Evolutionary conservation across 2,888 invertebrate genomes (phyloP).

Genomic region (Sphaerophoria taeniata): DNA sequence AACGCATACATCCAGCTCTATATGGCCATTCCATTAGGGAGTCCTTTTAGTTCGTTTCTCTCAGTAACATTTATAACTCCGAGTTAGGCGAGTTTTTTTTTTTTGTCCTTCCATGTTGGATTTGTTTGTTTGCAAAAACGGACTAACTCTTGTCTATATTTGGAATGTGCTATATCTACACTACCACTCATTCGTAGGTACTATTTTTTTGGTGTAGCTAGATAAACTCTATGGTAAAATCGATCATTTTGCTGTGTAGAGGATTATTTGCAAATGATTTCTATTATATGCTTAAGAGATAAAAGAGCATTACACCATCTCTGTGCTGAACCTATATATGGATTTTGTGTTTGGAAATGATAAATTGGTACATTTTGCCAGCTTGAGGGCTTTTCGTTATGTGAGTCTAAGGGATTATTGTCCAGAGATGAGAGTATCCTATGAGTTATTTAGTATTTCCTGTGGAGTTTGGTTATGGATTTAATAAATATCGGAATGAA

Average conservation of each 20-base stretch:
- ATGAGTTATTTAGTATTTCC: conserved; percentile 25
- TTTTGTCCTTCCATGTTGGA: neutral
- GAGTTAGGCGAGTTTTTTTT: neutral
- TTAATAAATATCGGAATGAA: neutral
- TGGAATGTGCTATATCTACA: neutral
- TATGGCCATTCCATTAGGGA: conserved; percentile 20
- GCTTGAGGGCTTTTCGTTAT: conserved; percentile 27
- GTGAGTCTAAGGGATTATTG: conserved; percentile 16
- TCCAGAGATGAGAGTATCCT: neutral
- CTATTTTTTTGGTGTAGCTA: conserved; percentile 14
- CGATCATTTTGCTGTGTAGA: conserved; percentile 64
- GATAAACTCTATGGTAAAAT: conserved; percentile 38
- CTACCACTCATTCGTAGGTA: neutral
- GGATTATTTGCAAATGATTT: conserved; percentile 72
- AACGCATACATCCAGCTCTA: neutral
- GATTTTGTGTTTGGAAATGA: conserved; percentile 29
- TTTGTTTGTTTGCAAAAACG: conserved; percentile 28
- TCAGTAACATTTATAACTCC: conserved; percentile 11
- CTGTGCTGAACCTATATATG: neutral
- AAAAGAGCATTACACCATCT: conserved; percentile 14
- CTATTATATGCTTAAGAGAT: conserved; percentile 61
- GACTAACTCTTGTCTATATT: conserved; percentile 7
- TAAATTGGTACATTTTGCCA: conserved; percentile 54
- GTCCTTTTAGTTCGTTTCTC: conserved; percentile 40
- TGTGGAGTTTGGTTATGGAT: neutral